phyloP scores from a whole-genome alignment of 2,797 vertebrate genomes.

The Epinephelus awoara region DNA sequence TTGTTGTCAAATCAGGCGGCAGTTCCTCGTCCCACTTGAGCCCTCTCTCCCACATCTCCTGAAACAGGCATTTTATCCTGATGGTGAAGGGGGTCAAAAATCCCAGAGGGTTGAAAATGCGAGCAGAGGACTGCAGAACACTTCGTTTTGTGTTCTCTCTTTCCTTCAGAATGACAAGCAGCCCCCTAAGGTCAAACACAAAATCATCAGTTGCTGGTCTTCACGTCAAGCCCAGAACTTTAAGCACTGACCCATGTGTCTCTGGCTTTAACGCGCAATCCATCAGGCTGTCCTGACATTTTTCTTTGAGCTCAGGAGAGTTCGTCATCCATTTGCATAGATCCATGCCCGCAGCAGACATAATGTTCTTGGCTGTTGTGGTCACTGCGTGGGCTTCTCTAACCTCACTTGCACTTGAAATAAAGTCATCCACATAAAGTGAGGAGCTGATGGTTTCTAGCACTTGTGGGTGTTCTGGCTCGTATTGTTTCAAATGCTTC shows the following conservation, averaged over 20 bases:
- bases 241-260: not conserved
- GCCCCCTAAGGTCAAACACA: conserved; percentile 3
- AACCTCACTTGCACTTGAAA: not conserved
- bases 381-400: not conserved
- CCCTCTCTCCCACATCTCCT: conserved; percentile 18
- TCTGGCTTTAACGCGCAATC: not conserved
- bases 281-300: not conserved
- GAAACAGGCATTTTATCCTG: not conserved
- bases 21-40: not conserved
- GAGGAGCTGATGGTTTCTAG: not conserved
- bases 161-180: not conserved
- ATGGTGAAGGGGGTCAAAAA: conserved; percentile 9
- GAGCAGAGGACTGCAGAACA: not conserved
- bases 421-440: conserved; percentile 22
- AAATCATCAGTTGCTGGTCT: conserved; percentile 3
- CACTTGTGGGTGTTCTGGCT: not conserved
- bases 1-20: not conserved
- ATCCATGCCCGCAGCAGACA: conserved; percentile 16
- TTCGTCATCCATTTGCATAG: conserved; percentile 13
- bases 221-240: conserved; percentile 16
- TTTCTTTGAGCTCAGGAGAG: no score
- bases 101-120: conserved; percentile 7
- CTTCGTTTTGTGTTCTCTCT: conserved; percentile 1
- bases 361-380: not conserved
- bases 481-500: not conserved